Conservation (phyloP, 2,113 vertebrate genomes). For the Dasyornis broadbenti region DNA sequence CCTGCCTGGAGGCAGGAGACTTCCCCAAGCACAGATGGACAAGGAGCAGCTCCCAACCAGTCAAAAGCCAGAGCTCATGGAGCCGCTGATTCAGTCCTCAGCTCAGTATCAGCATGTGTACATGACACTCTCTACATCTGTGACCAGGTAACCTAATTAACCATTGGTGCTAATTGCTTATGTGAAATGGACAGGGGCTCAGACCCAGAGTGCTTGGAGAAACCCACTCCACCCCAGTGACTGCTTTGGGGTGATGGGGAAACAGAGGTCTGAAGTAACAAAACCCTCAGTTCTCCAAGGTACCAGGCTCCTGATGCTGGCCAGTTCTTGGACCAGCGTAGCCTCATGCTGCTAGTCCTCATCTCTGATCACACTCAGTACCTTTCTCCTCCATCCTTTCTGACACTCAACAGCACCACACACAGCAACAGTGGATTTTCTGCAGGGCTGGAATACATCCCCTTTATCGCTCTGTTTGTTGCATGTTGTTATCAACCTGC, state of each 20-base stretch:
- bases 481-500: neutral
- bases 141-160: neutral
- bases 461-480: neutral
- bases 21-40: neutral
- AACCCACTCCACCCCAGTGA: neutral
- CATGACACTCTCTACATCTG: rapidly evolving
- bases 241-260: neutral
- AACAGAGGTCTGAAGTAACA: neutral
- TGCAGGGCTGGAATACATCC: neutral
- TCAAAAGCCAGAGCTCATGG: neutral
- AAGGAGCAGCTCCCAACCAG: neutral
- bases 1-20: neutral
- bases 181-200: neutral
- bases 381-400: neutral
- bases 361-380: neutral
- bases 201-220: neutral
- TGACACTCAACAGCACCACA: neutral
- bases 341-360: neutral
- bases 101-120: neutral
- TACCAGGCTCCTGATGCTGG: neutral
- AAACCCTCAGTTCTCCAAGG: neutral
- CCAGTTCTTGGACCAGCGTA: neutral
- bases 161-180: neutral
- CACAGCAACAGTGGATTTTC: neutral
- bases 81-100: neutral